Evolutionary conservation across 2,797 vertebrate species (phyloP).

Genomic region (Cephalopachus bancanus): DNA sequence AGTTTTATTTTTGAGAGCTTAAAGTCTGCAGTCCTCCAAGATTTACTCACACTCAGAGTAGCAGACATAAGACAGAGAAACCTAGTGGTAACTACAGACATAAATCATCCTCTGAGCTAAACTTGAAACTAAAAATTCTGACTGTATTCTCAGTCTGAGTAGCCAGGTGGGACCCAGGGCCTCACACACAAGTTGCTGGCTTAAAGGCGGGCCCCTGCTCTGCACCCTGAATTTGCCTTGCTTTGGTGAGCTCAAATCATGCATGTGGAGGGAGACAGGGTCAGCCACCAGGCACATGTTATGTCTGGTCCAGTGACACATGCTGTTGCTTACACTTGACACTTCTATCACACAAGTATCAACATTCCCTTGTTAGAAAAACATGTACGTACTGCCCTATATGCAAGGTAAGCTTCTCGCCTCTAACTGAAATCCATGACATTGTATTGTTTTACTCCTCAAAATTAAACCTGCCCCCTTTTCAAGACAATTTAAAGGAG

Average conservation of each 20-base stretch:
- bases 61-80: not conserved
- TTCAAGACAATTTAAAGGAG: not conserved
- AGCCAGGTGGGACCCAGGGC: fast-evolving
- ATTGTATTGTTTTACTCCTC: constrained; percentile 10
- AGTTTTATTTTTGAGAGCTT: not conserved
- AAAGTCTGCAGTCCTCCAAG: not conserved
- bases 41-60: not conserved
- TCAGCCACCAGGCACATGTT: not conserved
- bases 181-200: no score
- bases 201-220: not conserved
- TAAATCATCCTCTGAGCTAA: not conserved
- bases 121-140: not conserved
- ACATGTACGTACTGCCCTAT: not conserved
- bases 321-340: not conserved
- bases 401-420: not conserved
- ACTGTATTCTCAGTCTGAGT: not conserved
- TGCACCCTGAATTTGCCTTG: not conserved
- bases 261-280: not conserved
- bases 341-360: not conserved
- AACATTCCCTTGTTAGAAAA: not conserved
- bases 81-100: constrained; percentile 34
- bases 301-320: no score
- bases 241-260: not conserved
- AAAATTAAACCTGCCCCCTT: not conserved
- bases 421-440: constrained; percentile 11